A percentile compares a stretch with the other conserved stretches of the same genome.
Evolutionary conservation across 2,113 vertebrate species (phyloP).

Genomic region (Trochalopteron elliotii): DNA sequence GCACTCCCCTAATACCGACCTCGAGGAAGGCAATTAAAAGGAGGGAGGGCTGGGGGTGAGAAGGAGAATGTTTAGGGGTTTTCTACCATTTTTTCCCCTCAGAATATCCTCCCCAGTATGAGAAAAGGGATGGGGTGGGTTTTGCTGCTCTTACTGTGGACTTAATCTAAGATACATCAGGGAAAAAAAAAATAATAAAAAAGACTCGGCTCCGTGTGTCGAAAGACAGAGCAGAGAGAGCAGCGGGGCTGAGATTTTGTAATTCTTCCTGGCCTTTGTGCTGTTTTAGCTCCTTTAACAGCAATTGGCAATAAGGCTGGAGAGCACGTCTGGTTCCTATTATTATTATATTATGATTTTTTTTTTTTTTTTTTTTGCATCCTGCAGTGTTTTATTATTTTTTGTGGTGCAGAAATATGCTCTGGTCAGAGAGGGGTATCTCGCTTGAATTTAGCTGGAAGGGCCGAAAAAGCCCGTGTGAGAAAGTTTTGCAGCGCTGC

Average conservation of each 20-base stretch:
- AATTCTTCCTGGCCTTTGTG: conserved; percentile 47
- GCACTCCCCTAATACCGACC: neutral
- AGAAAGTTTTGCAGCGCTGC: conserved; percentile 33
- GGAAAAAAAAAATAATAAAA: neutral
- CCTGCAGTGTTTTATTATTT: conserved; percentile 67
- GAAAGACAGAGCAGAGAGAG: conserved; percentile 8
- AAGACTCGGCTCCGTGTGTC: neutral
- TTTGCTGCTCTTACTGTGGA: neutral
- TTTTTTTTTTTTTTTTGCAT: conserved; percentile 48
- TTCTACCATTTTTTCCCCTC: neutral
- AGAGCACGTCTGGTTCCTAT: conserved; percentile 71
- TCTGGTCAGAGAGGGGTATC: conserved; percentile 52
- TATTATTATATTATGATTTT: conserved; percentile 51
- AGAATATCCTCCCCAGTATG: neutral
- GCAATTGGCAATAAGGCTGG: conserved; percentile 36
- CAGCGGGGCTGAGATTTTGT: conserved; percentile 4
- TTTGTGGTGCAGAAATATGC: conserved; percentile 43
- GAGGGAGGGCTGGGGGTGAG: neutral
- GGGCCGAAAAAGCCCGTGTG: neutral
- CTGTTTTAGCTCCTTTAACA: conserved; percentile 46
- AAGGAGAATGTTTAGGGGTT: neutral
- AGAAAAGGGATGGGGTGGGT: neutral
- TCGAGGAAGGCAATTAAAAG: neutral
- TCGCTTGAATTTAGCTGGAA: conserved; percentile 6
- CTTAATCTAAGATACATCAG: conserved; percentile 4